A percentile compares a stretch with the other conserved stretches of the same genome.
These are phyloP conservation scores for Xylocampa areola DNA, from an alignment of 2,888 invertebrate species.

Conservation along the genomic window DNA sequence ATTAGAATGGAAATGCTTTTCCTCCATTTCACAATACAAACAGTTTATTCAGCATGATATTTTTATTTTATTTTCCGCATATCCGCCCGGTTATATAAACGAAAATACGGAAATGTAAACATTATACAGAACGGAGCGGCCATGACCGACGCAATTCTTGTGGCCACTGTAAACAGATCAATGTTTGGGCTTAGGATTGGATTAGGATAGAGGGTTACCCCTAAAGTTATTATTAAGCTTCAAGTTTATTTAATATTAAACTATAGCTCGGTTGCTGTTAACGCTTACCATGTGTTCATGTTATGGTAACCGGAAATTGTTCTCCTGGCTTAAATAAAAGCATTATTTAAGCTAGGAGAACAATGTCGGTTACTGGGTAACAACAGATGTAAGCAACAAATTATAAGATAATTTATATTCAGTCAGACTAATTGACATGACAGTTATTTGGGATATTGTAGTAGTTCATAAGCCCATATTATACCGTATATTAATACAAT, in stretches of 20 bases:
- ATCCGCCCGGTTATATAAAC: constrained; percentile 14
- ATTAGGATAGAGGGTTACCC: constrained; percentile 4
- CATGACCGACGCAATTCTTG: constrained; percentile 23
- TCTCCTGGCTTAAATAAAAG: too few relatives aligned
- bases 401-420: too few relatives aligned
- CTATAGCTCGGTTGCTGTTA: too few relatives aligned
- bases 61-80: constrained; percentile 17
- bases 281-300: too few relatives aligned
- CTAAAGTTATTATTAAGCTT: constrained; percentile 9
- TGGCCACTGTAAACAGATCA: constrained; percentile 41
- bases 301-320: too few relatives aligned
- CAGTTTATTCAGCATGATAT: constrained; percentile 13
- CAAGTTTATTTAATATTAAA: constrained; percentile 3
- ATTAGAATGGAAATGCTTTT: constrained; percentile 36
- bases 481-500: too few relatives aligned
- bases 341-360: too few relatives aligned
- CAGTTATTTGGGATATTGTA: too few relatives aligned
- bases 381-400: too few relatives aligned
- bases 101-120: constrained; percentile 26
- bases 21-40: constrained; percentile 19
- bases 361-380: too few relatives aligned
- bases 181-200: constrained; percentile 12
- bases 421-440: too few relatives aligned
- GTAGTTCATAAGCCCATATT: too few relatives aligned
- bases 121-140: constrained; percentile 15